Percentiles rank a stretch among this genome's conserved stretches.
These are phyloP conservation scores for Heteropelma amictum DNA, from an alignment of 2,888 invertebrate genomes.

Conservation along the genomic window DNA sequence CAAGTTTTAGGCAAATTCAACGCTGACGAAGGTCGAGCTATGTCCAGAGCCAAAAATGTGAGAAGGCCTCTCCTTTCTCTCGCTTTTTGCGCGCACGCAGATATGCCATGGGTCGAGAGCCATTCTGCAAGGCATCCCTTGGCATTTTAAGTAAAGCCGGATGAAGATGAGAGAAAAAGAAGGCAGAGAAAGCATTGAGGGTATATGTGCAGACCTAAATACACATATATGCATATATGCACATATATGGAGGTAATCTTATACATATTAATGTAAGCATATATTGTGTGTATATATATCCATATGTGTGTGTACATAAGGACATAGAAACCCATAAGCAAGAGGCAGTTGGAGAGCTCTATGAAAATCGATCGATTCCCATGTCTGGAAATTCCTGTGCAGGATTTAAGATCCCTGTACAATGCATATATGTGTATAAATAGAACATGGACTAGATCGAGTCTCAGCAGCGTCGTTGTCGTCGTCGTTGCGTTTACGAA, in stretches of 20 bases:
- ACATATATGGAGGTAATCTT: too few relatives aligned
- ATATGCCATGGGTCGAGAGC: neutral
- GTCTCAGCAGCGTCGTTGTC: neutral
- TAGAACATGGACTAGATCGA: slow-evolving; percentile 21
- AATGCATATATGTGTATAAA: too few relatives aligned
- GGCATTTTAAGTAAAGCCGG: slow-evolving; percentile 42
- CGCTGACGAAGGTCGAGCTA: too few relatives aligned
- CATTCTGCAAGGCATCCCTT: slow-evolving; percentile 30
- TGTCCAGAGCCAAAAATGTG: too few relatives aligned
- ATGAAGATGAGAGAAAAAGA: slow-evolving; percentile 43
- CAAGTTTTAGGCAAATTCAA: too few relatives aligned
- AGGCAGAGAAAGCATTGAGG: slow-evolving; percentile 50
- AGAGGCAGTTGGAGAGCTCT: slow-evolving; percentile 7
- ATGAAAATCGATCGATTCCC: slow-evolving; percentile 37
- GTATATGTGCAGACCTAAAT: too few relatives aligned
- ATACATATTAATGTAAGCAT: too few relatives aligned
- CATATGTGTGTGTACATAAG: too few relatives aligned
- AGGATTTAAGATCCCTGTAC: slow-evolving; percentile 11
- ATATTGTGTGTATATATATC: too few relatives aligned
- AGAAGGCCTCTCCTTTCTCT: neutral
- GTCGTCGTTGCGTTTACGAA: slow-evolving; percentile 36
- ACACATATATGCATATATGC: slow-evolving; percentile 44
- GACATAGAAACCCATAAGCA: too few relatives aligned
- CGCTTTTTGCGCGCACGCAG: neutral
- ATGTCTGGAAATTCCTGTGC: slow-evolving; percentile 23